Base-by-base conservation (phyloP, 2,113 vertebrate genomes). In the Tyto alba region DNA sequence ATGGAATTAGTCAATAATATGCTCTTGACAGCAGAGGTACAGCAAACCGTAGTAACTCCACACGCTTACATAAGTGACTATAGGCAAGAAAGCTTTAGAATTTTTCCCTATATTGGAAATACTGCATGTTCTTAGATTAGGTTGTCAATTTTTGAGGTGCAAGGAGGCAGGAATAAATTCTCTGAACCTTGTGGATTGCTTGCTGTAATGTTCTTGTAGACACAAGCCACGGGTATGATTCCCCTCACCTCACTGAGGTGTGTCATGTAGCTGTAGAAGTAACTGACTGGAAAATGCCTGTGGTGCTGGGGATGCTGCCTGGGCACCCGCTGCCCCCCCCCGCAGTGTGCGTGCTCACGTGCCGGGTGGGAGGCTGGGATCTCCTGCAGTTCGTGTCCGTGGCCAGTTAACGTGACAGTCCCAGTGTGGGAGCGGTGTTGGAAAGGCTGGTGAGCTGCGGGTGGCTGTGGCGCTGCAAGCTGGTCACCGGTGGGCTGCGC, bases 1-100 rank as follows among this genome's bases (percentile, higher is more conserved):
- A 99, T 99, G 98, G 98, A 99, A 95, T 89, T 98, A 94, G 98
- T 98, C 96, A 99, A 99, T 98, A 99, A 99, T 97, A 99, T 99
- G 99, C 98, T 99, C 75, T 98, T 99, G 80, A 99, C 99, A 96
- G 99, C 99, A 81, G 99, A 99, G 99, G 99, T 99, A 98, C 75
- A 92, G 80, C 77, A 96, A 93, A 76, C 76, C 25, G 6, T 38
- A 57, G 93, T 88, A 92, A 91, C 69, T 95, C 73, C 40, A 66
- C 55, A 82, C 26, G 18, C 78, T 96, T 91, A 29, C 20, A 88
- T 83, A 57, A 45, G 36, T 72, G 69, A 60, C 74, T 83, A 62
- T 88, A 72, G 84, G 63, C 72, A 88, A 78, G 69, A 95, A 91
- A 94, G 53, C 56, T 87, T 78, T 40, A 78, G 41, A 48, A 53